Evolutionary conservation across 2,888 invertebrate genomes (phyloP).

Genomic region (Tetramorium bicarinatum): DNA sequence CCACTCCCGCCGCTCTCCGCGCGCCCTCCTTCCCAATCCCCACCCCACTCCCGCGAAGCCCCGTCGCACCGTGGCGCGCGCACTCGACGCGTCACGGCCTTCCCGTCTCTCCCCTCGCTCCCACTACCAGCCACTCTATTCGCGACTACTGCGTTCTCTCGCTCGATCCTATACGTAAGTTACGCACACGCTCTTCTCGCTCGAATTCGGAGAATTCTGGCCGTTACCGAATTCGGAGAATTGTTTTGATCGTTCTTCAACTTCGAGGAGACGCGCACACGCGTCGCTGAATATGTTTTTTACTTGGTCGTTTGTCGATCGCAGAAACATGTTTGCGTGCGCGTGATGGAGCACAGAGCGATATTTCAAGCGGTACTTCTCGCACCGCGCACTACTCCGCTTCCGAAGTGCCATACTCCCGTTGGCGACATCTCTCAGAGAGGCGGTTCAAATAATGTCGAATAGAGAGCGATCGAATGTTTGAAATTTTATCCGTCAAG

Average conservation of each 20-base stretch:
- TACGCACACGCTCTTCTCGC: conserved; percentile 8
- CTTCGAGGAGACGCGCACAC: too few species aligned
- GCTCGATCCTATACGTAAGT: too few species aligned
- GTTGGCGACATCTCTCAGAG: conserved; percentile 13
- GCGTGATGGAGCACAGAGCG: too few species aligned
- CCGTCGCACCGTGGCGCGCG: conserved; percentile 55
- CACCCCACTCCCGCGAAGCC: neutral
- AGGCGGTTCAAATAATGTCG: neutral
- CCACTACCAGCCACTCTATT: conserved; percentile 37
- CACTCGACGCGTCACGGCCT: conserved; percentile 34
- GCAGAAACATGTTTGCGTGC: neutral
- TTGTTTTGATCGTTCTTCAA: neutral
- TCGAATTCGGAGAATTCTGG: neutral
- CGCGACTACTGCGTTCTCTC: neutral
- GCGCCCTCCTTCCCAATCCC: neutral
- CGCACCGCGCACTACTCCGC: too few species aligned
- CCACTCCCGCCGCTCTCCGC: conserved; percentile 22
- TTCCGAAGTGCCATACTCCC: too few species aligned
- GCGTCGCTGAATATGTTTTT: neutral
- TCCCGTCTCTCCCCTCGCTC: neutral
- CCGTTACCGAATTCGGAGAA: neutral
- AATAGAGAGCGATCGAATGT: neutral
- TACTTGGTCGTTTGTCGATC: neutral
- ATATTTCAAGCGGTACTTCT: neutral
- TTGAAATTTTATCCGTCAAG: neutral